Conservation (phyloP, 1,140 invertebrate species). For the Drosophila oshimai region DNA sequence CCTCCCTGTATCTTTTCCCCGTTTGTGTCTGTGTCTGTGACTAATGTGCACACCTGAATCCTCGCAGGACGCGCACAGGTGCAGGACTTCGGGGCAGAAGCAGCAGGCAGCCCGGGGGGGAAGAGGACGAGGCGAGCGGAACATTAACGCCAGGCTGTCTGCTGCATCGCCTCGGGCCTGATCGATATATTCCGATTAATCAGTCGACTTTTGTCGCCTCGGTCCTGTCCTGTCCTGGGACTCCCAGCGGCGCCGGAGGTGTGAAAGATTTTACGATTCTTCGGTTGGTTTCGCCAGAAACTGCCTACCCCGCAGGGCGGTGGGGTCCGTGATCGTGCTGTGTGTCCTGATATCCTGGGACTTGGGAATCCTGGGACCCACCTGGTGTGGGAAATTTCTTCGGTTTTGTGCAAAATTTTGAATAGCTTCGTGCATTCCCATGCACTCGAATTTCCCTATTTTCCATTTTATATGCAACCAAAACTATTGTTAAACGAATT, state of each 20-base stretch:
- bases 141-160: constrained; percentile 74
- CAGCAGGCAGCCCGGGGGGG: constrained; percentile 19
- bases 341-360: constrained; percentile 52
- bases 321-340: constrained; percentile 47
- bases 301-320: constrained; percentile 55
- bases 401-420: constrained; percentile 14
- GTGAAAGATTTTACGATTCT: constrained; percentile 73
- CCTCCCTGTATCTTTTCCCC: not conserved
- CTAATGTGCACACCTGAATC: constrained; percentile 77
- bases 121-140: constrained; percentile 5
- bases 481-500: too few relatives aligned
- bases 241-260: constrained; percentile 61
- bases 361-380: constrained; percentile 37
- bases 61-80: constrained; percentile 76
- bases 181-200: constrained; percentile 78
- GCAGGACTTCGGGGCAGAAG: constrained; percentile 24
- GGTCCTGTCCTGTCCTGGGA: not conserved
- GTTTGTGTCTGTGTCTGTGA: constrained; percentile 55
- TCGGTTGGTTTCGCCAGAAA: constrained; percentile 52
- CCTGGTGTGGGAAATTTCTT: constrained; percentile 62
- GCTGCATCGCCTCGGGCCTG: constrained; percentile 45
- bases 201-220: constrained; percentile 62
- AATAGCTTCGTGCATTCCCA: not conserved
- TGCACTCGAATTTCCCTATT: not conserved
- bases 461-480: not conserved